Conservation (phyloP, 2,888 invertebrate species). For the Tupiocoris notatus region DNA sequence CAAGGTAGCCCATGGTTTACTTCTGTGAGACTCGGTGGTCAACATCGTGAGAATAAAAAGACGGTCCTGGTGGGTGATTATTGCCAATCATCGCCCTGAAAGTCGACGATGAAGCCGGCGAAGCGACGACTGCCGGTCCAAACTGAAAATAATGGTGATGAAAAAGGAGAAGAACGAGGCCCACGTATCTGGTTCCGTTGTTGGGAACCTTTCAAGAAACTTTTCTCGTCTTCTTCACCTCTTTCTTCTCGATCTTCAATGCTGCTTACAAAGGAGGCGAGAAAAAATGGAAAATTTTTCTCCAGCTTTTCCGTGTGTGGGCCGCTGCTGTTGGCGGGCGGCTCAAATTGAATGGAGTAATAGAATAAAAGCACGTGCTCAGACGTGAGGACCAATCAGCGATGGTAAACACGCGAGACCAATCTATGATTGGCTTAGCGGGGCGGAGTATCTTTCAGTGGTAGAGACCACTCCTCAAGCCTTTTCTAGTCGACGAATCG, state of each 20-base stretch:
- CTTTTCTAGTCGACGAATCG: too few relatives aligned
- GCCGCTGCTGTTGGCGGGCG: conserved; percentile 2
- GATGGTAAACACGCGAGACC: conserved; percentile 44
- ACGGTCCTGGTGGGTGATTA: too few relatives aligned
- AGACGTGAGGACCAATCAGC: conserved; percentile 39
- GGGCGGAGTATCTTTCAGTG: too few relatives aligned
- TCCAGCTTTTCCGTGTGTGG: conserved; percentile 22
- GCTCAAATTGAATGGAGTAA: conserved; percentile 40
- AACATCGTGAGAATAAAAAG: too few relatives aligned
- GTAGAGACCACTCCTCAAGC: too few relatives aligned
- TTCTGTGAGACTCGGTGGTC: too few relatives aligned
- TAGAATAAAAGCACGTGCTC: conserved; percentile 44
- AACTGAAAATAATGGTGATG: not conserved
- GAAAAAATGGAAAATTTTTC: not conserved
- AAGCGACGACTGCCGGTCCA: too few relatives aligned
- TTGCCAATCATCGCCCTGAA: too few relatives aligned
- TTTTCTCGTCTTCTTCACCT: not conserved
- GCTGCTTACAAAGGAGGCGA: not conserved
- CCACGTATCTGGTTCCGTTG: not conserved
- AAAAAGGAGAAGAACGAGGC: conserved; percentile 9
- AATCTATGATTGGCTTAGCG: conserved; percentile 44
- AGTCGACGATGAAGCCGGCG: too few relatives aligned
- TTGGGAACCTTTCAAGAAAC: not conserved
- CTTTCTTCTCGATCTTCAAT: not conserved
- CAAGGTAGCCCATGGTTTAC: too few relatives aligned